Percentiles rank a stretch among this genome's conserved stretches.
Conservation (phyloP, 2,797 vertebrate species). For the Platalea minor region DNA sequence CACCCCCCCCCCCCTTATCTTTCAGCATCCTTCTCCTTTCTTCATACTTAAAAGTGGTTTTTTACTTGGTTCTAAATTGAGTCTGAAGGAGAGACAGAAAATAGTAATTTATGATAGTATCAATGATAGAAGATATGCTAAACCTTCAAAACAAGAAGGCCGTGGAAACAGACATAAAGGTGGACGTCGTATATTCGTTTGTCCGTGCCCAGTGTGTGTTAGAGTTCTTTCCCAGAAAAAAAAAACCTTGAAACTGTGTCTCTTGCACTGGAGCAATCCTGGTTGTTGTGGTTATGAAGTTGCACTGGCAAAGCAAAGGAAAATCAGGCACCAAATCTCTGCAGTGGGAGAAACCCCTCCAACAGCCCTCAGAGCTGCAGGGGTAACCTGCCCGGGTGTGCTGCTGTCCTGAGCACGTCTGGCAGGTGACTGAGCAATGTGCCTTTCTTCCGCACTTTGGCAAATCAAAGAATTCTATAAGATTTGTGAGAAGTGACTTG, state of each 20-base stretch:
- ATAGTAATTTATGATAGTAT: neutral
- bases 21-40: neutral
- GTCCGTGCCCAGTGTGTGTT: neutral
- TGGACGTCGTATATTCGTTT: neutral
- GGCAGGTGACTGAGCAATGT: neutral
- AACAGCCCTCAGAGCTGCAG: neutral
- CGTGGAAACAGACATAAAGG: neutral
- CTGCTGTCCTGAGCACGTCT: neutral
- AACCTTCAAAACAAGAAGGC: neutral
- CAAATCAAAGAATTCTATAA: neutral
- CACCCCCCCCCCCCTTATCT: neutral
- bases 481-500: neutral
- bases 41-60: neutral
- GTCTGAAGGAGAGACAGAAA: neutral
- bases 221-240: neutral
- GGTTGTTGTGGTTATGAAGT: neutral
- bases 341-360: neutral
- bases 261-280: neutral
- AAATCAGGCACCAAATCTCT: neutral
- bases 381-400: accelerated
- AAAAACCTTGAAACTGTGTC: neutral
- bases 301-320: neutral
- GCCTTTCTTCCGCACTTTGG: neutral
- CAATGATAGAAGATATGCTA: neutral
- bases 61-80: neutral